phyloP scores from a whole-genome alignment of 2,113 vertebrate genomes.

The Tauraco erythrolophus region DNA sequence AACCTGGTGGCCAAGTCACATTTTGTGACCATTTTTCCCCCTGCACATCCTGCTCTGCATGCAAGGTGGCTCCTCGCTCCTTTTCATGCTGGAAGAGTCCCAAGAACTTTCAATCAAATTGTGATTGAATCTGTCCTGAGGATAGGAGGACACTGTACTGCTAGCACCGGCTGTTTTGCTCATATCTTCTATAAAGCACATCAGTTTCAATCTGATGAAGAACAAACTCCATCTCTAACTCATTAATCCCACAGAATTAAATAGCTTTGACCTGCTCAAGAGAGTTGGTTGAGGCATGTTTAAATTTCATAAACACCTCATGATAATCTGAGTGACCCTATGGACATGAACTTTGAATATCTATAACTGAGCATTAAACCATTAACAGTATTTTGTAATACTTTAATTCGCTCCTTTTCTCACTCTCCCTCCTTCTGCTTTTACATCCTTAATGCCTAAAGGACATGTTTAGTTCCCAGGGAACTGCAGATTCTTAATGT shows the following conservation, averaged over 20 bases:
- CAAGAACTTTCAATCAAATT: background rate
- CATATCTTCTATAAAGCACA: background rate
- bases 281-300: background rate
- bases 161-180: background rate
- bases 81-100: background rate
- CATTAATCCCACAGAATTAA: background rate
- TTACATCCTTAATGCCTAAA: background rate
- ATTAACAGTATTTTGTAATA: background rate
- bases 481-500: background rate
- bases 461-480: background rate
- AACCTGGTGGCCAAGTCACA: background rate
- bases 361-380: background rate
- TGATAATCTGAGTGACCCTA: background rate
- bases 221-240: background rate
- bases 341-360: background rate
- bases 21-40: background rate
- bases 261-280: background rate
- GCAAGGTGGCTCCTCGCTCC: fast-evolving
- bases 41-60: background rate
- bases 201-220: background rate
- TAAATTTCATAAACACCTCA: background rate
- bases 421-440: background rate
- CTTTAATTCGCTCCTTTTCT: background rate
- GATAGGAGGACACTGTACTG: background rate
- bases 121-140: background rate